Percentiles rank a stretch among this genome's conserved stretches.
phyloP scores from a whole-genome alignment of 2,113 vertebrate genomes.

The Sapajus apella region DNA sequence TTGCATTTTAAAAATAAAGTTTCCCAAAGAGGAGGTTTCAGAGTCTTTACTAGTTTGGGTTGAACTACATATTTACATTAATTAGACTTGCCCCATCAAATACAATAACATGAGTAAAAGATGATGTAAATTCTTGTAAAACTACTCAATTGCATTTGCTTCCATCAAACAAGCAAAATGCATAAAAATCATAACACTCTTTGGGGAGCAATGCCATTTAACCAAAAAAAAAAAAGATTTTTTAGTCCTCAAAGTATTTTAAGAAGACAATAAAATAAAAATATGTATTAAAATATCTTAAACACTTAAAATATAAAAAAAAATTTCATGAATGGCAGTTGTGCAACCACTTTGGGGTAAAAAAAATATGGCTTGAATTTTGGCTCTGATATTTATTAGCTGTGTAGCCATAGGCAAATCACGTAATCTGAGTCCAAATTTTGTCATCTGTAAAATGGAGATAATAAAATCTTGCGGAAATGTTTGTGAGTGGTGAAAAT shows the following conservation, averaged over 20 bases:
- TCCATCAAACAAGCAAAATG: neutral
- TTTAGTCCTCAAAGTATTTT: neutral
- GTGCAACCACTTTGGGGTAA: neutral
- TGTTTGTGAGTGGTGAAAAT: neutral
- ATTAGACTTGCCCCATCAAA: neutral
- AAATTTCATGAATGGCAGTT: conserved; percentile 2
- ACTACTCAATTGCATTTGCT: neutral
- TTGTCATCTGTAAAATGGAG: conserved; percentile 37
- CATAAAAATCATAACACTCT: neutral
- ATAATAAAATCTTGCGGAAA: conserved; percentile 52
- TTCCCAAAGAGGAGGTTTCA: conserved; percentile 5
- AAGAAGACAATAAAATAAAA: conserved; percentile 14
- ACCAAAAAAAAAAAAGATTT: conserved; percentile 32
- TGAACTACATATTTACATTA: neutral
- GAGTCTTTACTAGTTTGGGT: conserved; percentile 25
- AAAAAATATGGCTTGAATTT: neutral
- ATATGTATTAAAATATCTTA: neutral
- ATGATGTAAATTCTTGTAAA: neutral
- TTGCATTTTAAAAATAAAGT: conserved; percentile 40
- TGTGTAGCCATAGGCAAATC: neutral
- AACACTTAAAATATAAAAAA: conserved; percentile 21
- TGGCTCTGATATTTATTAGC: neutral
- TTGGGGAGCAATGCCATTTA: neutral
- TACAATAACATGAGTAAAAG: neutral
- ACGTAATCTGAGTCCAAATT: neutral